Base-by-base conservation (phyloP, 2,888 invertebrate genomes). In the Amblyjoppa fuscipennis region DNA sequence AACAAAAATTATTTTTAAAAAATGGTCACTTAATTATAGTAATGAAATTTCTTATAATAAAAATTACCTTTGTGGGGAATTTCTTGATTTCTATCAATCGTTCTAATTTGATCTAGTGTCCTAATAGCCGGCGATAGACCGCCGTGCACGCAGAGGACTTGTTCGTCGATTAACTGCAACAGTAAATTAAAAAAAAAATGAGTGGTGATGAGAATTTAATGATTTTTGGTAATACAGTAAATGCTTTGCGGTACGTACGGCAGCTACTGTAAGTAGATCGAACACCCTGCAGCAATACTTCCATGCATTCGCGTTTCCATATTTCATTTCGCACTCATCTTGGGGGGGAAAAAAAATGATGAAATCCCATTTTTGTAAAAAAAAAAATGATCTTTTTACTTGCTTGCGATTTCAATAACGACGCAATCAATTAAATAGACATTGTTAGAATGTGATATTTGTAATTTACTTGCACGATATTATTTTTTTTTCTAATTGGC, bases 231-330 rank as follows among this genome's bases (percentile, higher is more conserved):
- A 69, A 76, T 53, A 80, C 71, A 74, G 11, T 31, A 49, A 64
- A 25, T 16, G 41, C 0, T 51, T 77, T 16, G 59, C 28, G 11
- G 70, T 90, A 96, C 96, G 96, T 95, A 98, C 98, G 90, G 99
- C 99, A 92, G 99, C 99, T 90, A 99, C 97, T 89, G 99, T 99
- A 79, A 99, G 96, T 88, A 99, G 96, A 95, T 99, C 99, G 95
- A 99, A 99, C 68, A 99, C 99, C 94, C 97, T 97, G 95, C 99
- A 99, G 94, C 99, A 99, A 94, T 98, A 98, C 94, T 98, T 98
- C 99, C 99, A 99, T 69, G 99, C 99, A 95, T 99, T 99, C 75
- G 98, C 97, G 96, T 99, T 99, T 45, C 99, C 99, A 95, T 99
- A 99, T 95, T 99, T 99, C 90, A 97, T 98, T 93, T 99, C 97